Evolutionary conservation across 2,797 vertebrate species (phyloP).

Genomic region (Nannoperca obscura): DNA sequence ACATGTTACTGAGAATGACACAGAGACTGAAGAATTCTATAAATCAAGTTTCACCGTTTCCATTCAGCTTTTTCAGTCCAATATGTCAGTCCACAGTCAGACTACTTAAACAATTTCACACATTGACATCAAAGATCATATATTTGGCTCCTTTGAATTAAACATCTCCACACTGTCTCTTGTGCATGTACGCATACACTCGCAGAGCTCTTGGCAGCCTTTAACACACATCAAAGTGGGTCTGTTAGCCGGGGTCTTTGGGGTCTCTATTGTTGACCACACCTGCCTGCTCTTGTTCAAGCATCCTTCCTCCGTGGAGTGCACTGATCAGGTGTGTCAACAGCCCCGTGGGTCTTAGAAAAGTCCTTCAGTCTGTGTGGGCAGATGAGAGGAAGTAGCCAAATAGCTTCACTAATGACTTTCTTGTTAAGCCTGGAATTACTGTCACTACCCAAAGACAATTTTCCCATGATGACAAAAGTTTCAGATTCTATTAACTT

Average conservation of each 20-base stretch:
- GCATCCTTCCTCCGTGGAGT: conserved; percentile 62
- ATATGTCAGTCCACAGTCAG: too few species aligned
- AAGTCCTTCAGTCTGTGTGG: conserved; percentile 75
- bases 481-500: conserved; percentile 79
- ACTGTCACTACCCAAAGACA: conserved; percentile 74
- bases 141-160: neutral
- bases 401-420: conserved; percentile 74
- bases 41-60: conserved; percentile 3
- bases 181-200: conserved; percentile 28
- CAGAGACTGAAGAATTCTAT: neutral
- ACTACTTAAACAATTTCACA: neutral
- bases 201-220: conserved; percentile 38
- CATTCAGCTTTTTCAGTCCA: conserved; percentile 1
- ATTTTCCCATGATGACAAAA: conserved; percentile 77
- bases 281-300: conserved; percentile 71
- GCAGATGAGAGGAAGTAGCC: conserved; percentile 75
- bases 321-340: conserved; percentile 73
- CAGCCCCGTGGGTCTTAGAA: conserved; percentile 64
- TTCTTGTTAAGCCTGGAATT: conserved; percentile 75
- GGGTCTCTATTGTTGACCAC: conserved; percentile 68
- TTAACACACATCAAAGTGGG: conserved; percentile 54
- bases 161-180: conserved; percentile 6
- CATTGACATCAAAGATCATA: conserved; percentile 13
- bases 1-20: neutral
- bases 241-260: conserved; percentile 46